These are phyloP conservation scores for Xestia rhomboidea DNA, from an alignment of 2,888 invertebrate species.

Conservation along the genomic window DNA sequence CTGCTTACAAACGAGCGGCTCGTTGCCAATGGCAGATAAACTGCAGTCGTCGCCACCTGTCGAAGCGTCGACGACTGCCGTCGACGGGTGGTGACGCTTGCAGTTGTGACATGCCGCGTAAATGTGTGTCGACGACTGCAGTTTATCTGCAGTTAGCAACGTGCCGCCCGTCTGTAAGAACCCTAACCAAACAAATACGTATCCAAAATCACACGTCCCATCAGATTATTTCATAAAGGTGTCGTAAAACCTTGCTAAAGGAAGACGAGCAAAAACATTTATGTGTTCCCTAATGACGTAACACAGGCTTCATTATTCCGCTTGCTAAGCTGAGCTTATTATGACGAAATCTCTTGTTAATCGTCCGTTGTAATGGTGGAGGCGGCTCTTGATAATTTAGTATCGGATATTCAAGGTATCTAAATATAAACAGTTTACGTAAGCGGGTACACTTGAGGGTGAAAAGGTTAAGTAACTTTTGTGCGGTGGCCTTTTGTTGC, in stretches of 20 bases:
- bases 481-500: background rate
- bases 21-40: too few relatives aligned
- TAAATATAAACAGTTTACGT: background rate
- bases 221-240: conserved; percentile 22
- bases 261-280: conserved; percentile 21
- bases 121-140: too few relatives aligned
- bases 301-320: conserved; percentile 7
- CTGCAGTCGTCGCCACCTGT: too few relatives aligned
- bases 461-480: background rate
- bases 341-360: conserved; percentile 30
- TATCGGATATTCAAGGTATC: background rate
- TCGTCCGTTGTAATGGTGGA: conserved; percentile 22
- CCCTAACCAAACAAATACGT: background rate
- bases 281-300: conserved; percentile 22
- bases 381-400: conserved; percentile 21
- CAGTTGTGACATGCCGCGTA: too few relatives aligned
- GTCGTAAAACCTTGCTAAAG: conserved; percentile 22
- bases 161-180: too few relatives aligned
- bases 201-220: background rate
- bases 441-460: background rate
- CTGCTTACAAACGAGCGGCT: too few relatives aligned
- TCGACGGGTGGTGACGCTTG: too few relatives aligned
- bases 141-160: too few relatives aligned
- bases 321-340: conserved; percentile 15
- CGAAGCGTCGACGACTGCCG: too few relatives aligned